Base-by-base conservation (phyloP, 2,888 invertebrate genomes). In the Athalia rosae region DNA sequence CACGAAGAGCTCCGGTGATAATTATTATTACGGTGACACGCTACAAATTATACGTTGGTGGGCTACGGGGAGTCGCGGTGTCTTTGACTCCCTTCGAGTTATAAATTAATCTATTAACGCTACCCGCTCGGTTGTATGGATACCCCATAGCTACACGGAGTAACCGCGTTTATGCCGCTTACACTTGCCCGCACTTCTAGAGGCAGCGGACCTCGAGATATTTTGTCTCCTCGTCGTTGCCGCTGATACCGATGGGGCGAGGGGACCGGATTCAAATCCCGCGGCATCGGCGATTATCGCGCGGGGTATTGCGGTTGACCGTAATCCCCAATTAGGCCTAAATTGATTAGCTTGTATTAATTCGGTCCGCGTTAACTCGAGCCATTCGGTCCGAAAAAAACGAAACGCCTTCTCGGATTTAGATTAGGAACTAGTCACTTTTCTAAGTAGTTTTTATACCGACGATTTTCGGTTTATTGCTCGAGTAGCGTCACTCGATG, bases 91-190 rank as follows among this genome's bases (percentile, higher is more conserved):
- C 84, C 85, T 87, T 85, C 82, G 84, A 84, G 86, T 88, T 88
- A 89, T 88, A 88, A 89, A 89, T 89, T 89, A 89, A 89, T 89
- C 88, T 88, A 88, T 89, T 89, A 89, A 85, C 86, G 84, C 84
- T 80, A 28, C 4, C 78, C 78, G 84, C 11, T n/a, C 48, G 47
- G 78, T 79, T 82, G 83, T 79, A 79, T 79, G 48, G 43, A 48
- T 77, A 43, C 47, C 45, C 77, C 77, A 77, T 45, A 47, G 56
- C 67, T 69, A 62, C 77, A 71, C 73, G 61, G 50, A 61, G 41
- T 62, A 11, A 13, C 41, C 41, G 56, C 11, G 58, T 11, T 45
- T 53, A 59, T 41, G 41, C 63, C 41, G 41, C 63, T 7, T 53
- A 28, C 43, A 45, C 47, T 47, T 45, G 64, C 47, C 41, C 47